Conservation (phyloP, 2,797 vertebrate species). For the Florisuga fusca region DNA sequence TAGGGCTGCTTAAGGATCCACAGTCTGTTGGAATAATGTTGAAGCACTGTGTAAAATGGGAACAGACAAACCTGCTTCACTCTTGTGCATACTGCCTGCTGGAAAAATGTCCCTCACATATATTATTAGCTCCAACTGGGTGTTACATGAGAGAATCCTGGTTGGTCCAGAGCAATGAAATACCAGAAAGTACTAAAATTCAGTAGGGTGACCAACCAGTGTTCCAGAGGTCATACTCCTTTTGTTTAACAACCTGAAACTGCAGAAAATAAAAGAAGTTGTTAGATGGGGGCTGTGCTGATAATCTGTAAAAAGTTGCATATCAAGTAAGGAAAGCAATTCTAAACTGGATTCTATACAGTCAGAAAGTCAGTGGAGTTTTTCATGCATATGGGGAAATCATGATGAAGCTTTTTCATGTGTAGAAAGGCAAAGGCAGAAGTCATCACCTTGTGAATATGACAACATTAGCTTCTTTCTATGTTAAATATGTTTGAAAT, state of each 20-base stretch:
- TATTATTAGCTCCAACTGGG: background rate
- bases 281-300: background rate
- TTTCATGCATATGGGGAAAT: background rate
- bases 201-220: background rate
- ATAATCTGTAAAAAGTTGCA: background rate
- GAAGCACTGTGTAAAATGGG: background rate
- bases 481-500: background rate
- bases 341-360: background rate
- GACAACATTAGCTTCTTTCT: background rate
- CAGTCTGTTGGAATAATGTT: background rate
- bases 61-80: background rate
- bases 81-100: background rate
- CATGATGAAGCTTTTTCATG: background rate
- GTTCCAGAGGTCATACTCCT: background rate
- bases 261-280: background rate
- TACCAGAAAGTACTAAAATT: background rate
- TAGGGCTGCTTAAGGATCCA: background rate
- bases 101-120: background rate
- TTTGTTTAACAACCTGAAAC: background rate
- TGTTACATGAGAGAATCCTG: background rate
- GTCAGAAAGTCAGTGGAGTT: background rate
- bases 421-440: background rate
- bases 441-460: background rate
- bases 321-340: background rate
- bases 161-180: background rate